Evolutionary conservation across 1,140 invertebrate genomes (phyloP), one percentile per base, ranked within the genome.

Genomic region (Ladona fulva): DNA sequence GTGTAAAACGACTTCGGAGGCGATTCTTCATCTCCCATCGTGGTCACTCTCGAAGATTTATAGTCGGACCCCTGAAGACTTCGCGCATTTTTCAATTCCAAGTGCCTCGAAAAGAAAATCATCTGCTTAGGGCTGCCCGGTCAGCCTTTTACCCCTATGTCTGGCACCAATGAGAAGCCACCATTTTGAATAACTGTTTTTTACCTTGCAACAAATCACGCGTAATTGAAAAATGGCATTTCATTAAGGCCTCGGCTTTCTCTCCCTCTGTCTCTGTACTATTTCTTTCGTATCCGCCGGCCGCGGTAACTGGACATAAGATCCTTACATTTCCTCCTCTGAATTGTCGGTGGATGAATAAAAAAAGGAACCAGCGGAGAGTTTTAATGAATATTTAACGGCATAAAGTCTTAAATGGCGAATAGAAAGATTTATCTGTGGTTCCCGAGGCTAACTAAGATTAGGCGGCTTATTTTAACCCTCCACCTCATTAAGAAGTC

Each of bases 201-300:
- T 66, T 66, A 16, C 52, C n/a, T 66, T 66, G 52, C n/a, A 66
- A 66, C 52, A 66, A 66, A 66, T 66, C 52, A 66, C 14, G 52
- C n/a, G 52, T 66, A 66, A 66, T 66, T 66, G 52, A 66, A 66
- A 66, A 66, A 66, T 66, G 52, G 52, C 52, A 66, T 66, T 66
- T 66, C 52, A 66, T 66, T 66, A 66, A 66, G 52, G 52, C 52
- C n/a, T 52, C 52, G 29, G 29, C 29, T 22, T 66, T 22, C 52
- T 22, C n/a, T 66, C n/a, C 52, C 52, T 66, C 52, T 66, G 52
- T 66, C 52, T 66, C 14, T 66, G 52, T 22, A 66, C 52, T 37
- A 66, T 16, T 22, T 66, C 52, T 66, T 66, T 66, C 52, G 52
- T 66, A 22, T 66, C 52, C 52, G 52, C 14, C 52, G n/a, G 52